A percentile compares a stretch with the other conserved stretches of the same genome.
These are phyloP conservation scores for Pluvialis apricaria DNA, from an alignment of 2,113 vertebrate genomes.

Conservation along the genomic window DNA sequence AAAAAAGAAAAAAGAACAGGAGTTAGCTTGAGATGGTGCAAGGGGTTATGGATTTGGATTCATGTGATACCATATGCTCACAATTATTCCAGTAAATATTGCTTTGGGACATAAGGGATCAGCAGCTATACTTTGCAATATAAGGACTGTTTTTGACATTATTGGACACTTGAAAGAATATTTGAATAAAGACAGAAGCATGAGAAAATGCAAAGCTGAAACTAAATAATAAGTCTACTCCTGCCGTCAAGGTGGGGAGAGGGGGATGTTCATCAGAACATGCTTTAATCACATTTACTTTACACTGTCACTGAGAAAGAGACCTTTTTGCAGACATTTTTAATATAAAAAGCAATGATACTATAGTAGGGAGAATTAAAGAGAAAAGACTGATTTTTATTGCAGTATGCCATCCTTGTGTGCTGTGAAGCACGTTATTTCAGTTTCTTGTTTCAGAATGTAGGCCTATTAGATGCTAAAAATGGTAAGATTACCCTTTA, in stretches of 20 bases:
- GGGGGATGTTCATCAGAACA: not conserved
- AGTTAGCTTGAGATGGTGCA: not conserved
- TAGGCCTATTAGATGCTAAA: conserved; percentile 33
- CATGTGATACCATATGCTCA: not conserved
- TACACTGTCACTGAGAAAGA: not conserved
- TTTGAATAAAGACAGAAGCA: not conserved
- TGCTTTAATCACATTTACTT: not conserved
- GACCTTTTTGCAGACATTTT: not conserved
- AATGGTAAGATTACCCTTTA: conserved; percentile 1
- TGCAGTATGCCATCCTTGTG: not conserved
- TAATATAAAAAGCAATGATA: not conserved
- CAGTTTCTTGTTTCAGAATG: conserved; percentile 34
- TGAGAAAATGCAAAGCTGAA: not conserved
- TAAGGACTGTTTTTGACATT: not conserved
- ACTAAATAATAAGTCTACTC: not conserved
- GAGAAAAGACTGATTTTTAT: not conserved
- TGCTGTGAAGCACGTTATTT: conserved; percentile 23
- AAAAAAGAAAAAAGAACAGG: not conserved
- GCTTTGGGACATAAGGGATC: not conserved
- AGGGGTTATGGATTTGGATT: not conserved
- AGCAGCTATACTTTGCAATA: not conserved
- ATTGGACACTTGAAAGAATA: not conserved
- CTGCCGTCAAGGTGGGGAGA: accelerated
- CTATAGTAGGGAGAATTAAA: not conserved
- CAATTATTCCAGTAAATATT: not conserved